phyloP scores from a whole-genome alignment of 1,140 invertebrate species.

The Diabrotica undecimpunctata region DNA sequence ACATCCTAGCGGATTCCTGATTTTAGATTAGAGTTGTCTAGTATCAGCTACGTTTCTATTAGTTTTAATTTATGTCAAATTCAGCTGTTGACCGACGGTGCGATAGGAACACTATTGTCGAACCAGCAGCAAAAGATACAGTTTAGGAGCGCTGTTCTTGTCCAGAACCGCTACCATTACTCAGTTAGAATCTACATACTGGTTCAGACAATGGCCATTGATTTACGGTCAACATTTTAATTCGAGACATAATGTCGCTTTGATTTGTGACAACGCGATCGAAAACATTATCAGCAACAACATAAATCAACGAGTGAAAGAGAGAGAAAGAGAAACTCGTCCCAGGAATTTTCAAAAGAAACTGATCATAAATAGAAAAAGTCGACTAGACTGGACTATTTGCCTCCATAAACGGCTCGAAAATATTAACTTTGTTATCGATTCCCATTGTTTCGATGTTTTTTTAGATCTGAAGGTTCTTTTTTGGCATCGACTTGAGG shows the following conservation, averaged over 20 bases:
- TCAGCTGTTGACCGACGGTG: background rate
- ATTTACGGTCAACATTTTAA: constrained; percentile 45
- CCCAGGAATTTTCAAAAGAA: constrained; percentile 21
- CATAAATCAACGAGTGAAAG: constrained; percentile 39
- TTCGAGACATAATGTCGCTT: constrained; percentile 46
- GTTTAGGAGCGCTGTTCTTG: constrained; percentile 29
- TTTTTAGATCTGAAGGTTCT: constrained; percentile 6
- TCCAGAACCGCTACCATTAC: constrained; percentile 26
- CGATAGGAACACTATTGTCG: background rate
- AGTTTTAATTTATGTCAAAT: too few species aligned
- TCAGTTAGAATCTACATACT: constrained; percentile 38
- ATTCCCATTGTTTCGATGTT: constrained; percentile 18
- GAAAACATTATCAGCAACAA: constrained; percentile 43
- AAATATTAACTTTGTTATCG: constrained; percentile 18
- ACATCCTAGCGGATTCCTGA: too few species aligned
- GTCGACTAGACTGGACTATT: constrained; percentile 23
- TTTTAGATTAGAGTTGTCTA: background rate
- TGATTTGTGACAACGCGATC: constrained; percentile 45
- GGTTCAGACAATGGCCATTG: constrained; percentile 41
- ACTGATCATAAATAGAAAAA: constrained; percentile 23
- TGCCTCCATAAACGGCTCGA: constrained; percentile 17
- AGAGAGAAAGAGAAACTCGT: constrained; percentile 5
- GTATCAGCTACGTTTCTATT: too few species aligned
- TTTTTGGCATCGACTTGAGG: too few species aligned
- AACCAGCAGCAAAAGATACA: constrained; percentile 24